A percentile compares a stretch with the other conserved stretches of the same genome.
Conservation (phyloP, 2,797 vertebrate genomes). For the Pipistrellus pygmaeus region DNA sequence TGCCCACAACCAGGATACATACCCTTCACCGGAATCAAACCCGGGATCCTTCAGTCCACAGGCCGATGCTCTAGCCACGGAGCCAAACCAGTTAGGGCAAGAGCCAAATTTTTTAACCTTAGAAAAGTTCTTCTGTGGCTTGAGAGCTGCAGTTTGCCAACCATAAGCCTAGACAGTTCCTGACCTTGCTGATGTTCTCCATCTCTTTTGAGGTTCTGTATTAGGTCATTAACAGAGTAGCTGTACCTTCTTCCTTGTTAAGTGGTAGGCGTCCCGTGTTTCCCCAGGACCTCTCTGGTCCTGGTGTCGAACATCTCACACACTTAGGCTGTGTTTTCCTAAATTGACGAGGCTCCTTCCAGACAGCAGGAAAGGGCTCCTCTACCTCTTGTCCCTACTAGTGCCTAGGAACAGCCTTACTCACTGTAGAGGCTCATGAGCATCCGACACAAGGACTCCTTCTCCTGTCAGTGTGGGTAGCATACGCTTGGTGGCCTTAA, state of each 20-base stretch:
- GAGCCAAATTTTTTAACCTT: too few species aligned
- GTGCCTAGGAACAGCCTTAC: neutral
- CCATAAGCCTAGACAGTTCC: neutral
- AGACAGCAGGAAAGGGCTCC: neutral
- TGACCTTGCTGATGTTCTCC: neutral
- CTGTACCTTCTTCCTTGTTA: neutral
- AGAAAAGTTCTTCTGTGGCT: too few species aligned
- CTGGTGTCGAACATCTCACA: neutral
- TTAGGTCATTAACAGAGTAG: neutral
- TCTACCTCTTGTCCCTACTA: neutral
- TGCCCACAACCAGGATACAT: too few species aligned
- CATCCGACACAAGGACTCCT: neutral
- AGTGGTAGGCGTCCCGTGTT: neutral
- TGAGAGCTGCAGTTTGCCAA: too few species aligned
- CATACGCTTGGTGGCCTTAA: neutral
- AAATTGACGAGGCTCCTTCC: neutral
- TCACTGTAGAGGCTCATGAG: neutral
- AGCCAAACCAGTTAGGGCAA: too few species aligned
- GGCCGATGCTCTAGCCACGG: too few species aligned
- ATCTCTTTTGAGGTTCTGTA: neutral
- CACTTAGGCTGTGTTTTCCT: neutral
- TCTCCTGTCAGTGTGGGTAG: neutral
- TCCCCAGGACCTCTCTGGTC: neutral
- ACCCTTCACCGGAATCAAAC: too few species aligned
- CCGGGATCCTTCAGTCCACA: too few species aligned